Evolutionary conservation across 2,888 invertebrate species (phyloP), one percentile per base, ranked within the genome.

Genomic region (Gasteruption jaculator): DNA sequence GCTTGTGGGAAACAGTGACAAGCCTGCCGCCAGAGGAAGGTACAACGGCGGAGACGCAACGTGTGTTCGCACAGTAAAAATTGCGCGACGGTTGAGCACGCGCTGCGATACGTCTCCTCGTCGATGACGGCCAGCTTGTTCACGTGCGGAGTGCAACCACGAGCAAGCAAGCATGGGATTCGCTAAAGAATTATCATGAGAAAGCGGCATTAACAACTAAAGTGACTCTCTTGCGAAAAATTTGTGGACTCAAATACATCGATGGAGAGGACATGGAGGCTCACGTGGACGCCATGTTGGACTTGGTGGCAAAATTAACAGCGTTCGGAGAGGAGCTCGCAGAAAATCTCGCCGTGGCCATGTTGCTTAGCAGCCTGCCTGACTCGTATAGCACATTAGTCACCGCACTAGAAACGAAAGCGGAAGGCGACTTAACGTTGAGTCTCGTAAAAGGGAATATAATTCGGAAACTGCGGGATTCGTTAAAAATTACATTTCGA

Each of bases 341-440:
- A 15, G 49, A 54, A 16, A 35, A 51, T 16, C 41, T 51, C 10
- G 10, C 51, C 6, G 43, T 49, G 1, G 49, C 52, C 1, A 43
- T 52, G 41, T 6, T 52, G 6, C 19, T 49, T 4, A 41, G 48
- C n/a, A 54, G 54, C 32, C 22, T 53, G 16, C 50, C 52, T 11
- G 52, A 49, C 1, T 35, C 48, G 1, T 50, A 49, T 18, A 40
- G 45, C 5, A 48, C 49, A 10, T 20, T 54, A 2, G 44, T 48
- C 3, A 49, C 44, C 2, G 50, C 49, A 3, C 38, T 51, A 8
- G 49, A 54, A 43, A 49, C 46, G n/a, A 43, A 51, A 41, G 32
- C 45, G 12, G 49, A 49, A 38, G 32, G 11, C 3, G 50, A 54
- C 18, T 34, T 53, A 4, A 53, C 49, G 2, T 15, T 52, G 8